Evolutionary conservation across 2,113 vertebrate genomes (phyloP).

Genomic region (Nannobrachium achirus): DNA sequence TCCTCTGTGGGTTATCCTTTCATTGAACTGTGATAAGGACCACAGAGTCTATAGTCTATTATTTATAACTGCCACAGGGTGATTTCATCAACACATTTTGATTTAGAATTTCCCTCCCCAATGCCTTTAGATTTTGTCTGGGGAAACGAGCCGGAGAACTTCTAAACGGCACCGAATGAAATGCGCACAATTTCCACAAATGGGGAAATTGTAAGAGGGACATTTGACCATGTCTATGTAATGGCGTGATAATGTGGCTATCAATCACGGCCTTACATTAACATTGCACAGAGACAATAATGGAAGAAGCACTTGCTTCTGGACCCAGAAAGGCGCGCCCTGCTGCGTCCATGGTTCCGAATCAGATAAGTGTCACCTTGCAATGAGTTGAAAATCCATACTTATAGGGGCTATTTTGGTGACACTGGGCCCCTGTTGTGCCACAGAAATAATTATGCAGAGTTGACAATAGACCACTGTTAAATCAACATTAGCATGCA

Average conservation of each 20-base stretch:
- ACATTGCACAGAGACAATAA: neutral
- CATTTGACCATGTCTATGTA: neutral
- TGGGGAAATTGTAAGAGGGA: too few species aligned
- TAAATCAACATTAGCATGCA: slow-evolving; percentile 87
- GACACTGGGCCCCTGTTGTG: slow-evolving; percentile 81
- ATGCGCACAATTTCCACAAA: neutral
- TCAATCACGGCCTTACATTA: neutral
- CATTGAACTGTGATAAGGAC: too few species aligned
- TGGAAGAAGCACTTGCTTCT: neutral
- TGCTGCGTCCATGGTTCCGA: slow-evolving; percentile 31
- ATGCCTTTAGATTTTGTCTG: too few species aligned
- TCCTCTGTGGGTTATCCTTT: too few species aligned
- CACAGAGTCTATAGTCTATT: too few species aligned
- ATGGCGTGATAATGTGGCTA: neutral
- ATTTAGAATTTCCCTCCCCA: too few species aligned
- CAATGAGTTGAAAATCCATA: slow-evolving; percentile 74
- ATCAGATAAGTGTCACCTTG: slow-evolving; percentile 74
- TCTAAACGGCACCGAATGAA: neutral
- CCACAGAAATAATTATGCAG: slow-evolving; percentile 84
- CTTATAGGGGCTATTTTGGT: slow-evolving; percentile 83
- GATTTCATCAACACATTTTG: too few species aligned
- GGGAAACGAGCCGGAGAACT: too few species aligned
- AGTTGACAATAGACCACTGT: slow-evolving; percentile 88
- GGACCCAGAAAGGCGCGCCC: slow-evolving; percentile 7
- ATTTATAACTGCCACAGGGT: too few species aligned